phyloP scores from a whole-genome alignment of 2,888 invertebrate genomes.

The Drosophila macrothrix region DNA sequence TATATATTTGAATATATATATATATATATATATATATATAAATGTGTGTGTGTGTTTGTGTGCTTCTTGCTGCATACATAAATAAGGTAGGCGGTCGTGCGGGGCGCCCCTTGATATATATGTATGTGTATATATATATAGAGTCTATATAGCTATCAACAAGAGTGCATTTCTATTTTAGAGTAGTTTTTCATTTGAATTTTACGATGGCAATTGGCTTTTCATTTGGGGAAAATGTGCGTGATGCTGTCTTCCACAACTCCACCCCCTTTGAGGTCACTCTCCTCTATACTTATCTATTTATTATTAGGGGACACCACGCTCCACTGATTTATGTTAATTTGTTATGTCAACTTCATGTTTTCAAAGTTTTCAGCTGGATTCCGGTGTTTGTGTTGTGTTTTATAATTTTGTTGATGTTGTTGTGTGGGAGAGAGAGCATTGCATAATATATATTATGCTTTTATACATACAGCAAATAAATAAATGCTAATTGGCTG shows the following conservation, averaged over 20 bases:
- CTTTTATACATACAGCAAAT: neutral
- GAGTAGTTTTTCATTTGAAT: conserved; percentile 53
- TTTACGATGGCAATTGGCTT: conserved; percentile 51
- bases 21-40: neutral
- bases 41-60: neutral
- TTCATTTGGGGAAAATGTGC: conserved; percentile 38
- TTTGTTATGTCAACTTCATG: conserved; percentile 68
- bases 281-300: conserved; percentile 46
- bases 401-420: conserved; percentile 33
- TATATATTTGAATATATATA: neutral
- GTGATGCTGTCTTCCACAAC: conserved; percentile 2
- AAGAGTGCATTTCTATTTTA: conserved; percentile 73
- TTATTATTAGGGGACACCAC: conserved; percentile 77
- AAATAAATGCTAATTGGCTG: conserved; percentile 35
- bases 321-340: conserved; percentile 80
- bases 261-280: conserved; percentile 36
- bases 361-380: conserved; percentile 40
- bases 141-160: conserved; percentile 22
- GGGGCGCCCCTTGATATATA: conserved; percentile 5
- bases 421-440: conserved; percentile 9
- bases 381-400: conserved; percentile 29
- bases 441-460: conserved; percentile 18
- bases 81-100: conserved; percentile 7
- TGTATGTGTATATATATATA: neutral
- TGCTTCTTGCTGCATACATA: conserved; percentile 21